Conservation (phyloP, 2,113 vertebrate genomes). For the Mastomys natalensis region DNA sequence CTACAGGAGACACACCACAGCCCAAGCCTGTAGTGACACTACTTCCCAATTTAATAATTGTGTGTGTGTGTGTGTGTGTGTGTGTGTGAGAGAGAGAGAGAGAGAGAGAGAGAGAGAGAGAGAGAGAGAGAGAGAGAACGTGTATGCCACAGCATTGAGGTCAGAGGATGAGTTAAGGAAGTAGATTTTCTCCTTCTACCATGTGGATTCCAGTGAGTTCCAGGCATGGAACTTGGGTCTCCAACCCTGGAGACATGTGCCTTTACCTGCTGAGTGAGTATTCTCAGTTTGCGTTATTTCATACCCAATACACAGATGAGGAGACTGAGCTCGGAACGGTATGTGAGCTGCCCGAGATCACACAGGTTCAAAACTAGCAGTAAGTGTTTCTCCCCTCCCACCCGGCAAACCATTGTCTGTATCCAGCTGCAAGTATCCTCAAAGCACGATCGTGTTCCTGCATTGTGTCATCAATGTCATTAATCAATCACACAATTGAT, state of each 20-base stretch:
- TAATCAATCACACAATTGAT: not conserved
- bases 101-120: too few species aligned
- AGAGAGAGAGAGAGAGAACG: too few species aligned
- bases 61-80: not conserved
- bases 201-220: not conserved
- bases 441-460: accelerated
- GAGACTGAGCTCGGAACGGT: not conserved
- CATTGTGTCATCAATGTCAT: accelerated
- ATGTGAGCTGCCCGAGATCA: not conserved
- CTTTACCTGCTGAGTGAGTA: not conserved
- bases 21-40: accelerated
- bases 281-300: not conserved
- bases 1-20: accelerated
- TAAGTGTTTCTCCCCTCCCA: accelerated
- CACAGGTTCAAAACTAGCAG: not conserved
- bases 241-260: not conserved
- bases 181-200: not conserved
- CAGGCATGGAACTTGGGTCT: not conserved
- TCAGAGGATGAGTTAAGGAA: not conserved
- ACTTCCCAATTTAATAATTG: too few species aligned
- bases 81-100: not conserved
- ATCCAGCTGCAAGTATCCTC: not conserved
- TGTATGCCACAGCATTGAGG: not conserved
- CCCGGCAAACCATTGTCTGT: not conserved
- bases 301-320: not conserved